A percentile compares a stretch with the other conserved stretches of the same genome.
Conservation (phyloP, 2,113 vertebrate genomes). For the Dasypus novemcinctus region DNA sequence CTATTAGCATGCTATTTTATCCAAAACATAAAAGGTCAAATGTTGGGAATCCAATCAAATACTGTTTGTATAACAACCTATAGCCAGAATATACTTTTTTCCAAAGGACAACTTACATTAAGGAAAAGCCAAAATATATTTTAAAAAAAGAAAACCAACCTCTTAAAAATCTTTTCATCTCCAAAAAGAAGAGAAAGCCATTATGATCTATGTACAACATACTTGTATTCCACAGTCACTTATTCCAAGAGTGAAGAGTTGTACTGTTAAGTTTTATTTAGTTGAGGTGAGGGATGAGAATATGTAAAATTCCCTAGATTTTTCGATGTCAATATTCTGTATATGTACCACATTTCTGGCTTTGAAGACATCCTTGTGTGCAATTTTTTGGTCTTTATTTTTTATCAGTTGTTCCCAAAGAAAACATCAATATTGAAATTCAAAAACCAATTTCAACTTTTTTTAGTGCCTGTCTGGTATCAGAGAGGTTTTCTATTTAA, state of each 20-base stretch:
- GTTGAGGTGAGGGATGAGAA: neutral
- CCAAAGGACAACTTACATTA: neutral
- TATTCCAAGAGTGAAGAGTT: neutral
- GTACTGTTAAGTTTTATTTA: neutral
- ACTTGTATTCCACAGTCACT: neutral
- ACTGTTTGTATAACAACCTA: neutral
- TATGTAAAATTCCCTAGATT: neutral
- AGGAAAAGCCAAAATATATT: neutral
- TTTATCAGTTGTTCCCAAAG: neutral
- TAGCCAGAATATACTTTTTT: neutral
- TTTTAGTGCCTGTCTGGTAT: conserved; percentile 23
- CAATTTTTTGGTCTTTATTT: neutral
- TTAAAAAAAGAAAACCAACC: neutral
- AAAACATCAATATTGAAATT: conserved; percentile 1
- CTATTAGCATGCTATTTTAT: neutral
- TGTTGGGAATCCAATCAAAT: neutral
- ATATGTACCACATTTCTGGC: neutral
- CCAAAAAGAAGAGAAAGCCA: neutral
- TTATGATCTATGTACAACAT: neutral
- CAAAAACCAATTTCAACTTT: conserved; percentile 42
- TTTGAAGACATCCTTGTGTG: neutral
- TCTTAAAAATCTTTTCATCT: neutral
- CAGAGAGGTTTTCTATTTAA: conserved; percentile 62
- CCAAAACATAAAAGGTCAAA: neutral
- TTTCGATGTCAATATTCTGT: neutral